A percentile compares a stretch with the other conserved stretches of the same genome.
Evolutionary conservation across 2,797 vertebrate species (phyloP).

Genomic region (Cossypha polioptera): DNA sequence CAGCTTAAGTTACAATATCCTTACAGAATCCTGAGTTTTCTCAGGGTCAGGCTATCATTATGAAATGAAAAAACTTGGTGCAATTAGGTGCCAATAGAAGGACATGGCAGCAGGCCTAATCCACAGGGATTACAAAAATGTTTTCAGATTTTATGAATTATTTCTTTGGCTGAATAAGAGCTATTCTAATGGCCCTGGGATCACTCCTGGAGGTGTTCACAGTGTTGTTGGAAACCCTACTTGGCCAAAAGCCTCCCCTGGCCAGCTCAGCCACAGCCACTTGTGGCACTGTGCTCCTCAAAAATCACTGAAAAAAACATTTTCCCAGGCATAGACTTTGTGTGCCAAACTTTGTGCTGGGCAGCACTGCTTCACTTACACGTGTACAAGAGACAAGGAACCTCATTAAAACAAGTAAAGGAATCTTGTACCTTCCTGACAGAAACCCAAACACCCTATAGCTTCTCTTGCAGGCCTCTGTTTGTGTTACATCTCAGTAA

Average conservation of each 20-base stretch:
- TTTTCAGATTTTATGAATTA: neutral
- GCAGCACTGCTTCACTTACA: neutral
- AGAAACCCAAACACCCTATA: neutral
- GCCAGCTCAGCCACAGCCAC: neutral
- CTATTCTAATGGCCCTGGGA: neutral
- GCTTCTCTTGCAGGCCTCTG: neutral
- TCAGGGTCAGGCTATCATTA: neutral
- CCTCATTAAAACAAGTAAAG: neutral
- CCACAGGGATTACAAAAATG: neutral
- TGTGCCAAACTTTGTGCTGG: neutral
- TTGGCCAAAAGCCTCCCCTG: neutral
- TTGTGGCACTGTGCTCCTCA: neutral
- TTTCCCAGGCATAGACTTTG: neutral
- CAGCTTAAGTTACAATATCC: neutral
- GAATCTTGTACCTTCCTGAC: neutral
- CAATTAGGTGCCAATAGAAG: neutral
- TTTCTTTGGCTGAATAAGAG: neutral
- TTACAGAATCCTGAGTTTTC: neutral
- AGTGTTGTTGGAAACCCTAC: neutral
- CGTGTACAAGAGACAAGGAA: neutral
- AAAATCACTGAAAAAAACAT: rapidly evolving
- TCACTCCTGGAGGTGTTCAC: neutral
- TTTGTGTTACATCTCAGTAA: neutral
- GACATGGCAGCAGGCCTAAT: neutral
- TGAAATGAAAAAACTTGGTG: neutral